Evolutionary conservation across 1,140 invertebrate species (phyloP), one percentile per base, ranked within the genome.

Genomic region (Ceratosolen fusciceps): DNA sequence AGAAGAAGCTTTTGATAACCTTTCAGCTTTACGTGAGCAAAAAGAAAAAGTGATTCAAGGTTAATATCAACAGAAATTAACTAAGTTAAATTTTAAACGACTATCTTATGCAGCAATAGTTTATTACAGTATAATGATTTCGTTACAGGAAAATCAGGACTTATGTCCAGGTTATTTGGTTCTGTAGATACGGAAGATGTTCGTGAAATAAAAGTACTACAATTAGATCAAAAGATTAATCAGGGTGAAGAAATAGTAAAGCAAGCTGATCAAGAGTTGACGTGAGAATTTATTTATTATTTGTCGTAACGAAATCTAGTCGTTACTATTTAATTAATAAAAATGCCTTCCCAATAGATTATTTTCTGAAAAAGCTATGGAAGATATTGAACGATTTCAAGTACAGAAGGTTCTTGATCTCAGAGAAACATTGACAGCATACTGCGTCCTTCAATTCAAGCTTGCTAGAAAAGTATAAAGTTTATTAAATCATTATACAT

Each of bases 171-270:
- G 2, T 80, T 96, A 74, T 95, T 96, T 91, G 95, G 95, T n/a
- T 92, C 93, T 58, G 93, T 94, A 1, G 95, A 96, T 82, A 95
- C 95, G 0, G 95, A 95, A 83, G 95, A 96, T 86, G 93, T 96
- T 54, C 91, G 94, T 71, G 95, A 96, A 86, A 88, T 93, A 79
- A 94, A 94, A 89, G 92, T 95, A 58, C 89, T 91, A 54, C 92
- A 93, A 58, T 87, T 96, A 31, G 95, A 96, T 86, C 91, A 94
- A 83, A 94, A 94, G 90, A 96, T 96, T 82, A 86, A 91, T 71
- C 92, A 93, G 77, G 92, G 93, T 58, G 92, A 93, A 80, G 88
- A 89, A 67, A 89, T 91, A 68, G 93, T 95, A 0, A 91, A 92
- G 83, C 90, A 90, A 78, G 90, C 92, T 16, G 92, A 93, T 72